These are phyloP conservation scores for Lepeophtheirus salmonis DNA, from an alignment of 1,140 invertebrate genomes.

Conservation along the genomic window DNA sequence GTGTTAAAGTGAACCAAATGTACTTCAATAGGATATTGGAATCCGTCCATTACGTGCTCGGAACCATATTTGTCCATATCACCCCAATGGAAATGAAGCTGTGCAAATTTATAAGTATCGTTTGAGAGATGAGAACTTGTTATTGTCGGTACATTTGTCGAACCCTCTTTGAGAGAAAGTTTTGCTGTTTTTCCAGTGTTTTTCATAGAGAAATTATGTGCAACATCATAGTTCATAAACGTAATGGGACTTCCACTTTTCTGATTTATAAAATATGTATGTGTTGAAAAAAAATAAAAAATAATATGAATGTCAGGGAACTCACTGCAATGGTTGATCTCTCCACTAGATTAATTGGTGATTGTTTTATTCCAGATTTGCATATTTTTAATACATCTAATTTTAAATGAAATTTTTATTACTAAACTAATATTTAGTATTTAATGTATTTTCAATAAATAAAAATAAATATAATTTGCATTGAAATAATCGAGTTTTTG, in stretches of 20 bases:
- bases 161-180: not conserved
- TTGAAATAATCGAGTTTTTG: too few species aligned
- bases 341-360: not conserved
- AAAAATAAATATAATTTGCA: too few species aligned
- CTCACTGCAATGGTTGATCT: not conserved
- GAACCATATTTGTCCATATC: conserved; percentile 56
- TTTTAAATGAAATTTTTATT: too few species aligned
- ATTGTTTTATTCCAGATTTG: not conserved
- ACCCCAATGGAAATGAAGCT: conserved; percentile 73
- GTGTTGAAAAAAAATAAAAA: not conserved
- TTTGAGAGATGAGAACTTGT: conserved; percentile 29
- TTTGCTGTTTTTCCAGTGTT: not conserved
- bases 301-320: not conserved
- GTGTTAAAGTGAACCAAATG: conserved; percentile 34
- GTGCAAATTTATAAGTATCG: conserved; percentile 50
- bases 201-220: not conserved
- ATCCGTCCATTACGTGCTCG: conserved; percentile 62
- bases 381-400: not conserved
- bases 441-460: too few species aligned
- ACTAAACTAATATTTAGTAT: too few species aligned
- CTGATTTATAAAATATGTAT: not conserved
- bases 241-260: not conserved
- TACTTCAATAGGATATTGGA: conserved; percentile 30
- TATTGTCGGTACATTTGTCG: not conserved
- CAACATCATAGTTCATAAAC: not conserved